Percentiles rank a stretch among this genome's conserved stretches.
Evolutionary conservation across 2,113 vertebrate genomes (phyloP).

Genomic region (Myiopsitta monachus): DNA sequence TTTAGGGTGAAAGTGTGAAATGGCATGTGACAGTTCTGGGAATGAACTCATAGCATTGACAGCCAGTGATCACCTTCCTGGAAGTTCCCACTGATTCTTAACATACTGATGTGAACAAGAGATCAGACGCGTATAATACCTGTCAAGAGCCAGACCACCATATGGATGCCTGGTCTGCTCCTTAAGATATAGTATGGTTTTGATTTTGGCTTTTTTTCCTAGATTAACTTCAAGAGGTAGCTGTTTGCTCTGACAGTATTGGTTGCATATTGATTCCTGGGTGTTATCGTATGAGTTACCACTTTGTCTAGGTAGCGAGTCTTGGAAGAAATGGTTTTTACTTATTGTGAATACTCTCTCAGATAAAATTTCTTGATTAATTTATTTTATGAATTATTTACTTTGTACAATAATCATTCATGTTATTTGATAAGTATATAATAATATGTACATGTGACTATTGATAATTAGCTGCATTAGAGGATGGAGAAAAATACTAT

Average conservation of each 20-base stretch:
- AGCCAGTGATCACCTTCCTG: not conserved
- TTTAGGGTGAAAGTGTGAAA: not conserved
- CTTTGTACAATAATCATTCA: not conserved
- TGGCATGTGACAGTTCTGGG: not conserved
- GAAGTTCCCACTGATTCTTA: not conserved
- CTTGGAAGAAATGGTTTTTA: not conserved
- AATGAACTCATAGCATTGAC: not conserved
- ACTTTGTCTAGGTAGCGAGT: not conserved
- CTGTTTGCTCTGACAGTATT: not conserved
- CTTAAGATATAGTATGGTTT: not conserved
- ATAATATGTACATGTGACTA: not conserved
- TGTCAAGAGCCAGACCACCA: not conserved
- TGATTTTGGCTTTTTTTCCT: not conserved
- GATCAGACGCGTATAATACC: rapidly evolving
- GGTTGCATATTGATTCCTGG: not conserved
- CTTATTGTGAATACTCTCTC: not conserved
- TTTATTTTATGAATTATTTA: not conserved
- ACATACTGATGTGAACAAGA: not conserved
- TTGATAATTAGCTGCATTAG: not conserved
- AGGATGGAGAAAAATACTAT: slow-evolving; percentile 3
- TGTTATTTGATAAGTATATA: slow-evolving; percentile 5
- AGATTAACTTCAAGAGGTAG: not conserved
- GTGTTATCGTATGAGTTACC: not conserved
- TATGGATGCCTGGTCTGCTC: not conserved
- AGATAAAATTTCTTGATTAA: not conserved